These are phyloP conservation scores for Diaperis boleti DNA, from an alignment of 2,888 invertebrate species.

Conservation along the genomic window DNA sequence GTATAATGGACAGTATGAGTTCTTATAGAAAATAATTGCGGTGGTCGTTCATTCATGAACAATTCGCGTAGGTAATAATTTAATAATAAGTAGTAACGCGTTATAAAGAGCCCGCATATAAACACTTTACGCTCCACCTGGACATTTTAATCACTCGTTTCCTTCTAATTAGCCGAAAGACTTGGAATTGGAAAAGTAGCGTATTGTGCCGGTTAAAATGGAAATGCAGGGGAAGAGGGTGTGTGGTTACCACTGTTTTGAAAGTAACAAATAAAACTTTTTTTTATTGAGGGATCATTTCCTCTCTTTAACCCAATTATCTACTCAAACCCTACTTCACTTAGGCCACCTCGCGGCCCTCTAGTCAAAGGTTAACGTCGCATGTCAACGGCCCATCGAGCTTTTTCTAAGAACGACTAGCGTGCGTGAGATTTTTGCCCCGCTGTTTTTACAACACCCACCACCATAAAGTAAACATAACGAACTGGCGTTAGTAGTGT, in stretches of 20 bases:
- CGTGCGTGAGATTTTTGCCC: conserved; percentile 29
- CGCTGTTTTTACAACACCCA: conserved; percentile 33
- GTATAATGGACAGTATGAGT: conserved; percentile 40
- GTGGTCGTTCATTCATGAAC: conserved; percentile 53
- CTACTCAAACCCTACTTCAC: too few relatives aligned
- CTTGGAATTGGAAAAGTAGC: conserved; percentile 29
- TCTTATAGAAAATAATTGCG: conserved; percentile 45
- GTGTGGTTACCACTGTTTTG: too few relatives aligned
- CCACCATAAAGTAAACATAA: conserved; percentile 28
- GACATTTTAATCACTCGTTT: conserved; percentile 51
- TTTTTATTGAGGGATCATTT: too few relatives aligned
- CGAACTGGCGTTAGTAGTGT: conserved; percentile 23
- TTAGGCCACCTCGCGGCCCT: too few relatives aligned
- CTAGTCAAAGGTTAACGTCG: conserved; percentile 2
- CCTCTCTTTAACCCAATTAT: too few relatives aligned
- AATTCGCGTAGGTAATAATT: conserved; percentile 56
- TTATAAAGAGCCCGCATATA: conserved; percentile 56
- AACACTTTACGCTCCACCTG: conserved; percentile 55
- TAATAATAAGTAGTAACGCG: conserved; percentile 58
- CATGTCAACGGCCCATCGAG: conserved; percentile 27
- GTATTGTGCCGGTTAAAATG: neutral
- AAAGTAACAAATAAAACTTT: too few relatives aligned
- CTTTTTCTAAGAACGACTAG: conserved; percentile 26
- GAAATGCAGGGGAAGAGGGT: neutral
- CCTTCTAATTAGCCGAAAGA: conserved; percentile 48